Evolutionary conservation across 2,888 invertebrate species (phyloP).

Genomic region (Drosophila flavopinicola): DNA sequence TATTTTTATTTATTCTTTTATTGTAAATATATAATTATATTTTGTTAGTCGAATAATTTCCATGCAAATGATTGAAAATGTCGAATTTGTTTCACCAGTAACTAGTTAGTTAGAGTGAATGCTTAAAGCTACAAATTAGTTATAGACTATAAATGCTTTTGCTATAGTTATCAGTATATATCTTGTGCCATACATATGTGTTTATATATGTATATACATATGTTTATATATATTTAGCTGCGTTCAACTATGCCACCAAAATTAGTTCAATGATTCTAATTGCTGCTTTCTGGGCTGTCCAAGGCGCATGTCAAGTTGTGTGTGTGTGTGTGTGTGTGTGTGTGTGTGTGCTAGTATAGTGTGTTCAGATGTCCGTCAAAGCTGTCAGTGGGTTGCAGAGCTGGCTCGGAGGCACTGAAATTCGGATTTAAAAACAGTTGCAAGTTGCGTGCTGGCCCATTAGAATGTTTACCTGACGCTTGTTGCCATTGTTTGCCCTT

Average conservation of each 20-base stretch:
- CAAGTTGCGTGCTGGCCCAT: conserved; percentile 68
- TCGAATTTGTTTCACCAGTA: too few species aligned
- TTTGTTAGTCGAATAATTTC: too few species aligned
- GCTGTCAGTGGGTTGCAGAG: conserved; percentile 64
- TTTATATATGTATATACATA: too few species aligned
- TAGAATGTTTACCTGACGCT: conserved; percentile 57
- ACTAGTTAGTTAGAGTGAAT: too few species aligned
- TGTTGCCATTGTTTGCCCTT: conserved; percentile 32
- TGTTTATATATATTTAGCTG: background rate
- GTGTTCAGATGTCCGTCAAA: conserved; percentile 71
- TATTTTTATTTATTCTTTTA: too few species aligned
- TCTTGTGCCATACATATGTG: background rate
- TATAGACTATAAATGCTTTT: background rate
- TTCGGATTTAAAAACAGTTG: conserved; percentile 35
- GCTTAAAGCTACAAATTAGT: too few species aligned
- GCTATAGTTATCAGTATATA: too few species aligned
- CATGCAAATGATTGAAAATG: too few species aligned
- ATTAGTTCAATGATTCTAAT: conserved; percentile 18
- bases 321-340: conserved; percentile 26
- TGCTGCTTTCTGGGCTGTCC: conserved; percentile 19
- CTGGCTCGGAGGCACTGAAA: conserved; percentile 17
- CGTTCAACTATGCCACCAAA: background rate
- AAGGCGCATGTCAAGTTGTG: conserved; percentile 50
- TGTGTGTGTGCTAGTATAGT: conserved; percentile 48
- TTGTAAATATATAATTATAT: too few species aligned